Conservation (phyloP, 2,113 vertebrate species). For the Notarius lentiginosus region DNA sequence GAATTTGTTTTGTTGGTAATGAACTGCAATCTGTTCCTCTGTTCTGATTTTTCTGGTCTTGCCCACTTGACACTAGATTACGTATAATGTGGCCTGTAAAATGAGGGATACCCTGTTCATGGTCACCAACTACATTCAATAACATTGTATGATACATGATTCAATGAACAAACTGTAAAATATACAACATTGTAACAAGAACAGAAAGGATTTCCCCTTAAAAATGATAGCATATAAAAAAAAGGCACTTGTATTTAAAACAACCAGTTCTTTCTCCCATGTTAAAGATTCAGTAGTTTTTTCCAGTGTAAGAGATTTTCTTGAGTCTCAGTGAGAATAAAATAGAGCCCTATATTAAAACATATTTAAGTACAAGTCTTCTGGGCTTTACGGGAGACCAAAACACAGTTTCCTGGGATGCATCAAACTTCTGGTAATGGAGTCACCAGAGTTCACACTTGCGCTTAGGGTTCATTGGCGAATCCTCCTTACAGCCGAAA, state of each 20-base stretch:
- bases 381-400: not conserved
- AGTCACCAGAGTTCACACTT: constrained; percentile 96
- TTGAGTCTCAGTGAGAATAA: constrained; percentile 12
- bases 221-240: constrained; percentile 38
- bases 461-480: constrained; percentile 88
- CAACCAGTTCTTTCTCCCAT: constrained; percentile 38
- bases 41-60: not conserved
- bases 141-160: not conserved
- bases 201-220: constrained; percentile 51
- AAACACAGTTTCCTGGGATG: not conserved
- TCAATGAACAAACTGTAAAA: not conserved
- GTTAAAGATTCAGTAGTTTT: constrained; percentile 39
- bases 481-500: constrained; percentile 79
- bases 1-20: not conserved
- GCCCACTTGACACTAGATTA: not conserved
- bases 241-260: constrained; percentile 39
- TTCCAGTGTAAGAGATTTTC: constrained; percentile 63
- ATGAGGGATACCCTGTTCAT: not conserved
- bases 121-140: not conserved
- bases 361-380: not conserved
- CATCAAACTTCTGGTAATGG: not conserved
- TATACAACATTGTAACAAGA: constrained; percentile 17
- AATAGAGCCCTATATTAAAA: not conserved
- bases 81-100: not conserved
- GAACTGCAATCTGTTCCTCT: not conserved